Evolutionary conservation across 2,113 vertebrate genomes (phyloP).

Genomic region (Lamprotornis superbus): DNA sequence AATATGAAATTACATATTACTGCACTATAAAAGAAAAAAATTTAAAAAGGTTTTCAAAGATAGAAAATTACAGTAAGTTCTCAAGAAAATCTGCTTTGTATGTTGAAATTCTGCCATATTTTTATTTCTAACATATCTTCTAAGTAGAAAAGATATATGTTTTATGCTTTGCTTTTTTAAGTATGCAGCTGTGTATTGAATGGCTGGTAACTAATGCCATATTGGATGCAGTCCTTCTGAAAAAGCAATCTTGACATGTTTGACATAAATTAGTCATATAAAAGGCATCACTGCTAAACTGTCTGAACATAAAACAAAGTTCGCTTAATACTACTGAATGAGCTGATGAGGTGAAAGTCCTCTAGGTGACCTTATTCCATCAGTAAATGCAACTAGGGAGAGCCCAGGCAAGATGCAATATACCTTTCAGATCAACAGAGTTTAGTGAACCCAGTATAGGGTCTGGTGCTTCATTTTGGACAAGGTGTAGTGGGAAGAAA

Average conservation of each 20-base stretch:
- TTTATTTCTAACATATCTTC: neutral
- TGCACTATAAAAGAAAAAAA: neutral
- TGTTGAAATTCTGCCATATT: neutral
- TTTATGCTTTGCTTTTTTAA: neutral
- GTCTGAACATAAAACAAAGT: constrained; percentile 70
- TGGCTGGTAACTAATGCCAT: neutral
- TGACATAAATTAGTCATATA: constrained; percentile 73
- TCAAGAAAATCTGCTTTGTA: neutral
- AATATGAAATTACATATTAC: neutral
- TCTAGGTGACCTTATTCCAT: constrained; percentile 37
- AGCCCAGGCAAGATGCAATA: neutral
- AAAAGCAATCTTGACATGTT: constrained; percentile 65
- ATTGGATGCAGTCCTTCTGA: constrained; percentile 22
- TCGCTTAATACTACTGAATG: constrained; percentile 70
- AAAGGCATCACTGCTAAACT: constrained; percentile 71
- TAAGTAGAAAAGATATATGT: neutral
- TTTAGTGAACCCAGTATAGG: neutral
- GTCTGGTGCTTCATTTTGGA: neutral
- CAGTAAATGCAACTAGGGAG: neutral
- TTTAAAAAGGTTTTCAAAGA: neutral
- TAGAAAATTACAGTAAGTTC: neutral
- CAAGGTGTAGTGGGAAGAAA: neutral
- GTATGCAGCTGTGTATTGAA: constrained; percentile 13
- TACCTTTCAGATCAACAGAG: neutral
- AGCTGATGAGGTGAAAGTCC: constrained; percentile 38